Base-by-base conservation (phyloP, 2,113 vertebrate genomes). In the Erpornis zantholeuca region DNA sequence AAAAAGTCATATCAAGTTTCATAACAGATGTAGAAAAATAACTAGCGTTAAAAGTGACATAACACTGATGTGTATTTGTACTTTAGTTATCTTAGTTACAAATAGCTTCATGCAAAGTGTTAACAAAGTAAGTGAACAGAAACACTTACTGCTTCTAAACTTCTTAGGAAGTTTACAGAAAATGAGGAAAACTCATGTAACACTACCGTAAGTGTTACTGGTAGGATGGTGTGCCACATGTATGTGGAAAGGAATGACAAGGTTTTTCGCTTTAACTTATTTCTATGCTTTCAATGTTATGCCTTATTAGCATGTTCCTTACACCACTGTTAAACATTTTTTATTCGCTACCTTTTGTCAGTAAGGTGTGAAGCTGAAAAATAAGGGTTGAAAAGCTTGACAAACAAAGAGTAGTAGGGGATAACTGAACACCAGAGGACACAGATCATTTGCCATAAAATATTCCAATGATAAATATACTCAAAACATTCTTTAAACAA, bases 161-260 rank as follows among this genome's bases (percentile, higher is more conserved):
- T 56, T 50, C 36, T 59, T 25, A 9, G 5, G 20, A 92, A 84
- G 27, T 29, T 78, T 29, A 75, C 1, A 4, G 24, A 28, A 89
- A 82, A 72, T 0, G 0, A 68, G 35, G 70, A 31, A 89, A 79
- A 17, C 13, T 81, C 28, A 12, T 2, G 12, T 42, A 42, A 42
- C 40, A 42, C 40, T 42, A 42, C 3, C 2, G 1, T 25, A 1
- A 69, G 8, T 5, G 5, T 56, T 52, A 60, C 0, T 33, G 22
- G 17, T 4, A 86, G 33, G 21, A 61, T 5, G 1, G 11, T 12
- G 22, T 8, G 12, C 12, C 28, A 70, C 8, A 10, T 4, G 2
- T 13, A 53, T 2, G 9, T 14, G 38, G 35, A 88, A 88, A 54
- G 17, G 27, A 92, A 59, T 6, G 7, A 1, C 4, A 6, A 72